Evolutionary conservation across 2,113 vertebrate genomes (phyloP), one percentile per base, ranked within the genome.

Genomic region (Toxostoma redivivum): DNA sequence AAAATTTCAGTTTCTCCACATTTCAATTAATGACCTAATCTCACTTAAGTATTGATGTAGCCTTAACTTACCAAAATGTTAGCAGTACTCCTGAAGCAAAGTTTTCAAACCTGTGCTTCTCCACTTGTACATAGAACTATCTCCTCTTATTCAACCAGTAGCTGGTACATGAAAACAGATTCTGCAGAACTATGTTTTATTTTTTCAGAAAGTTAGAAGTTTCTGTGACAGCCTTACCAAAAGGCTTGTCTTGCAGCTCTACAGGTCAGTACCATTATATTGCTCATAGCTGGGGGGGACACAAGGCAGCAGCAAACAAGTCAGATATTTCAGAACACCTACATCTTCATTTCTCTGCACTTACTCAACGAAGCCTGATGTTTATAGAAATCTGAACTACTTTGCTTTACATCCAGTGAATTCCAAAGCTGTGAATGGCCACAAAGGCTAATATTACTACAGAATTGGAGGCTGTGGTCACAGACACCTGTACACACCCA

Each of bases 251-350:
- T 51, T 74, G 48, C 22, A 53, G 58, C 22, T 61, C 12, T 33
- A 84, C 5, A 47, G 23, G 25, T 18, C 12, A 50, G 40, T 47
- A 35, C 8, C 8, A 37, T 17, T 31, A n/a, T 5, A 47, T 0
- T 15, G 11, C 14, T 89, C 54, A 48, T 1, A 65, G 12, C 5
- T 62, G 20, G 3, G 1, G 2, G 5, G 35, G 5, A 60, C 0
- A 2, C 5, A 21, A 40, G 9, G 15, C 54, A 88, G 37, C 9
- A 30, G 31, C 17, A n/a, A 73, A 25, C 48, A 70, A 42, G 2
- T 30, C n/a, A n/a, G 5, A 21, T 1, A 33, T 28, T 44, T 82
- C 4, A 45, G 24, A 6, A 37, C 8, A 37, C 7, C 8, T 18
- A 9, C 24, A 70, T n/a, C 37, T 87, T 89, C 45, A 22, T 54